A percentile compares a stretch with the other conserved stretches of the same genome.
Evolutionary conservation across 2,888 invertebrate species (phyloP).

Genomic region (Erebia palarica): DNA sequence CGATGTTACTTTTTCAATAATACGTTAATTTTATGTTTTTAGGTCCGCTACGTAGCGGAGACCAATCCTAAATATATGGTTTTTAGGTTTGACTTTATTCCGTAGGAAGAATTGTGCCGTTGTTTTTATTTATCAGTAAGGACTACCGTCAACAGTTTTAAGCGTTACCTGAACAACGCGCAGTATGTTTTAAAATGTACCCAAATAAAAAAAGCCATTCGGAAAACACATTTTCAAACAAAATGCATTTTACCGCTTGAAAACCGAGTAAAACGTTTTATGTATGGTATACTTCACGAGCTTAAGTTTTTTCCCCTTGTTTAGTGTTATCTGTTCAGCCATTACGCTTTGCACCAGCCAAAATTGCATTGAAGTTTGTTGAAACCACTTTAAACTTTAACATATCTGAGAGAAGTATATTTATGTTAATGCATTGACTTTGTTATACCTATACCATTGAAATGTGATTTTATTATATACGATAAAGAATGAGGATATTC

Average conservation of each 20-base stretch:
- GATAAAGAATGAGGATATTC: no score
- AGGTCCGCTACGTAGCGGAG: no score
- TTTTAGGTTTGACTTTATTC: neutral
- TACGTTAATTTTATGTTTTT: neutral
- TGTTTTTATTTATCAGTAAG: no score
- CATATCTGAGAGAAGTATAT: neutral
- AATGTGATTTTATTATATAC: no score
- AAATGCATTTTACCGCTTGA: constrained; percentile 31
- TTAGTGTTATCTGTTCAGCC: constrained; percentile 33
- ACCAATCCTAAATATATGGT: no score
- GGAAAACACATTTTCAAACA: constrained; percentile 24
- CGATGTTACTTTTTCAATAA: no score
- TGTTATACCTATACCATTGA: no score
- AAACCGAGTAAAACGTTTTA: constrained; percentile 29
- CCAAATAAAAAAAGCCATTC: constrained; percentile 6
- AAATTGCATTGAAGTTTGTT: constrained; percentile 29
- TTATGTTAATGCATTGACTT: neutral
- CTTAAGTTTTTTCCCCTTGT: constrained; percentile 31
- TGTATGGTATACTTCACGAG: constrained; percentile 31
- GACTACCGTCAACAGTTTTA: neutral
- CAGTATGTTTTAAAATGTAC: neutral
- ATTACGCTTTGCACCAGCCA: constrained; percentile 32
- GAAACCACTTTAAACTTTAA: constrained; percentile 23
- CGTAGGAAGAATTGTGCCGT: neutral
- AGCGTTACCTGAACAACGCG: constrained; percentile 5